Evolutionary conservation across 92 coral and sea anemone species (phyloP).

Genomic region (Porites cylindrica): DNA sequence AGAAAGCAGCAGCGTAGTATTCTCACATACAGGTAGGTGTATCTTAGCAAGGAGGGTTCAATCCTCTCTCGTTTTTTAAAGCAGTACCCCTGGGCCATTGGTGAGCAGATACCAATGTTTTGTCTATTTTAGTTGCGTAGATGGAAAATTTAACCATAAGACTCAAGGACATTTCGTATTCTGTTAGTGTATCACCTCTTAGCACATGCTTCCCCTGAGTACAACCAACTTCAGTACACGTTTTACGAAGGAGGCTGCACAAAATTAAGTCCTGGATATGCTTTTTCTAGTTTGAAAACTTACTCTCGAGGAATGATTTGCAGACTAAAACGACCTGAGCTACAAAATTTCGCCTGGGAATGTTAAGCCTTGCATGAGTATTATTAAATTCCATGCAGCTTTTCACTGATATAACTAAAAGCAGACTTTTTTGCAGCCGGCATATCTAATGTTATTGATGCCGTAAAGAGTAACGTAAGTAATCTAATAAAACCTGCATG

Average conservation of each 20-base stretch:
- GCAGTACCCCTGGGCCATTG: neutral
- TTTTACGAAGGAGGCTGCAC: neutral
- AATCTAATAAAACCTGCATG: conserved; percentile 1
- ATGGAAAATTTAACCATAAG: neutral
- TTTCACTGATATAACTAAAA: neutral
- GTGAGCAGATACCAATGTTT: conserved; percentile 1
- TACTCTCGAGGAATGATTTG: neutral
- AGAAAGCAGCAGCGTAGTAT: no score
- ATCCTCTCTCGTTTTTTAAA: no score
- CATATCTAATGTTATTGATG: neutral
- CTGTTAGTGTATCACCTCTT: neutral
- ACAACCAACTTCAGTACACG: no score
- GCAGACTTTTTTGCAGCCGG: conserved; percentile 6
- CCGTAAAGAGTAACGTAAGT: neutral
- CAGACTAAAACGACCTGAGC: neutral
- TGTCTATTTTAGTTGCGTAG: neutral
- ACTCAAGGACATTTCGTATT: neutral
- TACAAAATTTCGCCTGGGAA: neutral
- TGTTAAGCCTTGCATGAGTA: no score
- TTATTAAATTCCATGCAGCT: no score
- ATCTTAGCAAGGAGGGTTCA: no score
- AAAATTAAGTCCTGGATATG: neutral
- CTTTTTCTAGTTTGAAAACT: neutral
- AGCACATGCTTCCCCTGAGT: no score
- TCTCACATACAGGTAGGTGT: no score